Conservation (phyloP, 2,113 vertebrate genomes). For the Aegotheles bennettii region DNA sequence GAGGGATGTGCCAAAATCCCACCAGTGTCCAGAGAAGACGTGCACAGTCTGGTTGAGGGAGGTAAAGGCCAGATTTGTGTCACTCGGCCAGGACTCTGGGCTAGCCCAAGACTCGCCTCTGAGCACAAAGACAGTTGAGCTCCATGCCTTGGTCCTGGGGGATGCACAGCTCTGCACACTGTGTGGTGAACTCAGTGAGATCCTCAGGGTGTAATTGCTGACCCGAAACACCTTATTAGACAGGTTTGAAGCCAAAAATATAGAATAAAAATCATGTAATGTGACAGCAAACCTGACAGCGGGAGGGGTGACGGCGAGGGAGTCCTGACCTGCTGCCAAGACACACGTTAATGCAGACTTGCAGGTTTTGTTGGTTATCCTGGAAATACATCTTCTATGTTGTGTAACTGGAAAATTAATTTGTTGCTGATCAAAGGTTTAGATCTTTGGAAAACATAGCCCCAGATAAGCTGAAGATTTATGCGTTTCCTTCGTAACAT, state of each 20-base stretch:
- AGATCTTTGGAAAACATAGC: conserved; percentile 51
- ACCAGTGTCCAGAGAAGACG: not conserved
- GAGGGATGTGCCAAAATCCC: not conserved
- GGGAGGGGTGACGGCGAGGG: not conserved
- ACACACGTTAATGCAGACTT: not conserved
- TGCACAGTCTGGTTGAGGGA: not conserved
- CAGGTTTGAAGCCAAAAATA: conserved; percentile 38
- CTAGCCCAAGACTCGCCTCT: not conserved
- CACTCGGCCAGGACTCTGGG: not conserved
- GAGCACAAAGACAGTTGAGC: not conserved
- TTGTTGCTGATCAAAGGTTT: conserved; percentile 57
- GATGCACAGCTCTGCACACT: not conserved
- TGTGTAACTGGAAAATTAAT: conserved; percentile 73
- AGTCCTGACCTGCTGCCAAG: conserved; percentile 41
- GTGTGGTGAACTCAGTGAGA: not conserved
- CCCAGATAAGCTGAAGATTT: conserved; percentile 67
- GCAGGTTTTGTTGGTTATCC: conserved; percentile 51
- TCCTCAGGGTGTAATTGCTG: not conserved
- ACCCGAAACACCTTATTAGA: conserved; percentile 1
- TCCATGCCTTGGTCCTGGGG: not conserved
- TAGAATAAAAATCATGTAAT: conserved; percentile 32
- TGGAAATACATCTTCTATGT: conserved; percentile 51
- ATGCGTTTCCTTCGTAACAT: conserved; percentile 28
- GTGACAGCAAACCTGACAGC: not conserved
- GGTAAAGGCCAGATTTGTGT: not conserved